Evolutionary conservation across 2,888 invertebrate species (phyloP), one percentile per base, ranked within the genome.

Genomic region (Synergus itoensis): DNA sequence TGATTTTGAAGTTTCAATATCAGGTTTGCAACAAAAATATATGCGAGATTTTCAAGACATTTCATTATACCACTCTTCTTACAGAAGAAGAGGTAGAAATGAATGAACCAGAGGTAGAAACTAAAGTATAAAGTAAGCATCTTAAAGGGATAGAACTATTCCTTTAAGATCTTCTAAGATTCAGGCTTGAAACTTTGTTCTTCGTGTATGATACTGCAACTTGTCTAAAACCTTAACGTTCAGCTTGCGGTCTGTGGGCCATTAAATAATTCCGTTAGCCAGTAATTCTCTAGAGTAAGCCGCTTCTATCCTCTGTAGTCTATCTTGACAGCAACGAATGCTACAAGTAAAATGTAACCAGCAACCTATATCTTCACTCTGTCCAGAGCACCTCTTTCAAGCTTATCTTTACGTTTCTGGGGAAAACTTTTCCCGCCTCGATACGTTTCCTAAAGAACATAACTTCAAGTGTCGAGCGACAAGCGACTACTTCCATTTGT

Each of bases 191-290:
- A 73, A 73, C 73, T 73, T 73, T 53, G 36, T 73, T 40, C 40
- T 53, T 73, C 36, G 16, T 48, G 28, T 40, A 73, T 73, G 53
- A 53, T 48, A 48, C 53, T 73, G 53, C n/a, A 73, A 73, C 73
- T 57, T 40, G 45, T n/a, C 28, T 73, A 7, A 53, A 48, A 36
- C 36, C 48, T 36, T 40, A 18, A 73, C 18, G 53, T 57, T 73
- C 36, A 40, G 48, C 73, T 73, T 73, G 73, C 40, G 53, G 73
- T 57, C 73, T 73, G 40, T 11, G n/a, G n/a, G n/a, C n/a, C 36
- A 57, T 73, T 73, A 73, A 57, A 73, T 73, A 73, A 73, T 73
- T 57, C 53, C 53, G 18, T 73, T 57, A 73, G 73, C 73, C 28
- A 5, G 18, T n/a, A 73, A 53, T 73, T 53, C 73, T 40, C 73